These are phyloP conservation scores for Danio albolineatus DNA, from an alignment of 2,797 vertebrate genomes.

Conservation along the genomic window DNA sequence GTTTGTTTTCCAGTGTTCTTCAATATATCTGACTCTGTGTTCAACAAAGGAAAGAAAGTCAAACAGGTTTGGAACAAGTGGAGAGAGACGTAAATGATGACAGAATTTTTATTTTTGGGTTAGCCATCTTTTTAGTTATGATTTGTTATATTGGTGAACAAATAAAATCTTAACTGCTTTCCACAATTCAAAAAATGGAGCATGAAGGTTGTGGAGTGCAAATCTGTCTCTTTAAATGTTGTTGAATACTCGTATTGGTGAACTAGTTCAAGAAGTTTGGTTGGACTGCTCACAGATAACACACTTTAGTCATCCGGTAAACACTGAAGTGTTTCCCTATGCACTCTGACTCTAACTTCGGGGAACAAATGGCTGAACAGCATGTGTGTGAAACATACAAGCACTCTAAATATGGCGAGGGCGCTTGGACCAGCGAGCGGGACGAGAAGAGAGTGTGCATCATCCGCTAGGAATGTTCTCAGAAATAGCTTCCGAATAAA, in stretches of 20 bases:
- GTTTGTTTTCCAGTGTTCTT: too few relatives aligned
- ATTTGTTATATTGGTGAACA: too few relatives aligned
- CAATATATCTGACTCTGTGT: too few relatives aligned
- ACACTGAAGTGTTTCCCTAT: constrained; percentile 9
- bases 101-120: too few relatives aligned
- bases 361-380: constrained; percentile 70
- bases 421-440: constrained; percentile 66
- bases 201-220: background rate
- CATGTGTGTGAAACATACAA: constrained; percentile 71
- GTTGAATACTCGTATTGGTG: background rate
- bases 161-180: too few relatives aligned
- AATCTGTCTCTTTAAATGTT: background rate
- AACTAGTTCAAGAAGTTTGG: background rate
- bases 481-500: constrained; percentile 84
- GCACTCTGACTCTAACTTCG: constrained; percentile 41
- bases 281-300: background rate
- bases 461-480: constrained; percentile 83
- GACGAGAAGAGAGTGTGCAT: constrained; percentile 76
- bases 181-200: too few relatives aligned
- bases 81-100: too few relatives aligned
- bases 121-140: too few relatives aligned
- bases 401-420: constrained; percentile 84
- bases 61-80: too few relatives aligned
- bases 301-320: background rate
- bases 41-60: too few relatives aligned